A percentile compares a stretch with the other conserved stretches of the same genome.
These are phyloP conservation scores for Aegithalos caudatus DNA, from an alignment of 2,113 vertebrate species.

Conservation along the genomic window DNA sequence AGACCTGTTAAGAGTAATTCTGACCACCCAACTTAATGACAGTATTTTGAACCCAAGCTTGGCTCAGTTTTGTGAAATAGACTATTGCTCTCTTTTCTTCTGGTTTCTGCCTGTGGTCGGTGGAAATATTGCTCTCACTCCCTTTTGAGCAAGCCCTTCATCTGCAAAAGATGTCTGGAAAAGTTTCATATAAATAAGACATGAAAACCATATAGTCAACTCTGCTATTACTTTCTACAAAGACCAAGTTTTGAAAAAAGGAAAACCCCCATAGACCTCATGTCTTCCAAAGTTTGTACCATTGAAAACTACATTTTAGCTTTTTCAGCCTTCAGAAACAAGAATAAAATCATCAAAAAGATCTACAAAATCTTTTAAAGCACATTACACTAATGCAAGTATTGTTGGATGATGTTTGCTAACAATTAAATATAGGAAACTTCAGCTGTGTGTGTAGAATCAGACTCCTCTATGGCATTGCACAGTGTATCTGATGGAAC, in stretches of 20 bases:
- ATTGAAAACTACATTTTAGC: neutral
- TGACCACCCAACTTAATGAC: neutral
- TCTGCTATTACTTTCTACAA: neutral
- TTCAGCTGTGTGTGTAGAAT: neutral
- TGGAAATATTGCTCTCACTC: neutral
- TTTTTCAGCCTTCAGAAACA: neutral
- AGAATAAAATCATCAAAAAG: neutral
- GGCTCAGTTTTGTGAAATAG: neutral
- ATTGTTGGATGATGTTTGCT: neutral
- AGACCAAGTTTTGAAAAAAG: neutral
- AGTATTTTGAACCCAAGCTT: neutral
- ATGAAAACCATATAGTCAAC: neutral
- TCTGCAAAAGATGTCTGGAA: neutral
- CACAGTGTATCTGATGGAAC: neutral
- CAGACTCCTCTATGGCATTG: neutral
- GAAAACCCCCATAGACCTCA: neutral
- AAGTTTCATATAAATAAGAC: neutral
- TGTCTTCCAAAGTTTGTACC: neutral
- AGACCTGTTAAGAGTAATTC: neutral
- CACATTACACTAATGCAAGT: neutral
- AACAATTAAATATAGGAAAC: neutral
- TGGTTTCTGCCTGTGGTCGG: neutral
- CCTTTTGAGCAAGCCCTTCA: neutral
- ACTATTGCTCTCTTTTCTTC: neutral
- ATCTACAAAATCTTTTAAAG: neutral